Conservation (phyloP, 2,113 vertebrate species). For the Amia ocellicauda region DNA sequence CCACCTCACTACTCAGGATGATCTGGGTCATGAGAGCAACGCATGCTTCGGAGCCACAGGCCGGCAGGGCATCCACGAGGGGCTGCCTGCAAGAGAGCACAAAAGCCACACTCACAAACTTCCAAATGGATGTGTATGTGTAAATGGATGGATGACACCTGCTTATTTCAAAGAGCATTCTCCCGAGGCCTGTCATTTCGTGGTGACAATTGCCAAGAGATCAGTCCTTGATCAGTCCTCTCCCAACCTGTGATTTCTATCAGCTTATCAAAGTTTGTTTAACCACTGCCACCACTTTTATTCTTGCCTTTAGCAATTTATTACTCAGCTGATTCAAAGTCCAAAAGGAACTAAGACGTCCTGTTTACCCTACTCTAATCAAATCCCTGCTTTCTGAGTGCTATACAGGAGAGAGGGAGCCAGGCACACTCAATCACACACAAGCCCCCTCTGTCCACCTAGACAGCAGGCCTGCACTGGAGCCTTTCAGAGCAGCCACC, state of each 20-base stretch:
- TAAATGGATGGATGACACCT: too few relatives aligned
- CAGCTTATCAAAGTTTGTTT: too few relatives aligned
- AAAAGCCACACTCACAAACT: slow-evolving; percentile 17
- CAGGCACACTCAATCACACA: slow-evolving; percentile 23
- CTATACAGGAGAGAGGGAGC: slow-evolving; percentile 13
- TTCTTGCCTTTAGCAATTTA: not conserved
- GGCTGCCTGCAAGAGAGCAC: slow-evolving; percentile 68
- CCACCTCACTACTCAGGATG: slow-evolving; percentile 59
- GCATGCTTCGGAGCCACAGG: slow-evolving; percentile 76
- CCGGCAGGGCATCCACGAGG: slow-evolving; percentile 68
- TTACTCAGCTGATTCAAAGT: not conserved
- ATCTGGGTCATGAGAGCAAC: slow-evolving; percentile 69
- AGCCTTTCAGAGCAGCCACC: slow-evolving; percentile 24
- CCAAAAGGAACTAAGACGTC: not conserved
- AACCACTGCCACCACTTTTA: too few relatives aligned
- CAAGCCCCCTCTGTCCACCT: slow-evolving; percentile 26
- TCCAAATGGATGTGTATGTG: too few relatives aligned
- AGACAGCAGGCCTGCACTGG: slow-evolving; percentile 1
- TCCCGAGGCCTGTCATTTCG: too few relatives aligned
- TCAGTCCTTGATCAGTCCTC: too few relatives aligned
- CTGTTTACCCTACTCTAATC: too few relatives aligned
- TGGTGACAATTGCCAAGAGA: too few relatives aligned
- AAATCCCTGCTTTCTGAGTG: slow-evolving; percentile 6
- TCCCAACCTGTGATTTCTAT: too few relatives aligned
- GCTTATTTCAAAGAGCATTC: too few relatives aligned